phyloP scores from a whole-genome alignment of 2,888 invertebrate species.

The Thysanoteuthis rhombus region DNA sequence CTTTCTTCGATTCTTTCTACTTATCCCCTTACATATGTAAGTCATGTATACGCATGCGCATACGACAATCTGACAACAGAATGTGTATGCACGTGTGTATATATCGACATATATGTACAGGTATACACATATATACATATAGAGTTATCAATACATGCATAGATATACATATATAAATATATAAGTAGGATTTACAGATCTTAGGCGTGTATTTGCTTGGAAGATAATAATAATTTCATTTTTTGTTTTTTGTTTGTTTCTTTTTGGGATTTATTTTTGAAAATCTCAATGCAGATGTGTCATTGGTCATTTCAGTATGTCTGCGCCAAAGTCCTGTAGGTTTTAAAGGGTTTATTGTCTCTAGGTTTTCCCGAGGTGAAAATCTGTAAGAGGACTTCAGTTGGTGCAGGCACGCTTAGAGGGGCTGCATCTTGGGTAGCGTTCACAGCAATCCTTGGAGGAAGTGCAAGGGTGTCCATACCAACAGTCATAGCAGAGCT shows the following conservation, averaged over 20 bases:
- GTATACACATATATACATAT: neutral
- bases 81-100: neutral
- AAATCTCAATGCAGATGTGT: neutral
- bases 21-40: neutral
- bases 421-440: conserved; percentile 54
- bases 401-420: conserved; percentile 28
- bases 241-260: neutral
- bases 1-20: neutral
- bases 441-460: conserved; percentile 58
- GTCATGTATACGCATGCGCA: neutral
- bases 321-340: neutral
- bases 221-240: neutral
- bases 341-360: neutral
- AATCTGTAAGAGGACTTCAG: neutral
- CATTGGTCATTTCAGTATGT: neutral
- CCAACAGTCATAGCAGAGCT: conserved; percentile 64
- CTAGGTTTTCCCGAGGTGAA: neutral
- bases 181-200: neutral
- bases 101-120: neutral
- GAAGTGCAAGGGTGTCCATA: conserved; percentile 57
- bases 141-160: neutral
- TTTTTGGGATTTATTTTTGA: neutral
- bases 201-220: neutral
- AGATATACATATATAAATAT: conserved; percentile 12
- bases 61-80: neutral